These are phyloP conservation scores for Xenopus petersii DNA, from an alignment of 2,797 vertebrate species.

Conservation along the genomic window DNA sequence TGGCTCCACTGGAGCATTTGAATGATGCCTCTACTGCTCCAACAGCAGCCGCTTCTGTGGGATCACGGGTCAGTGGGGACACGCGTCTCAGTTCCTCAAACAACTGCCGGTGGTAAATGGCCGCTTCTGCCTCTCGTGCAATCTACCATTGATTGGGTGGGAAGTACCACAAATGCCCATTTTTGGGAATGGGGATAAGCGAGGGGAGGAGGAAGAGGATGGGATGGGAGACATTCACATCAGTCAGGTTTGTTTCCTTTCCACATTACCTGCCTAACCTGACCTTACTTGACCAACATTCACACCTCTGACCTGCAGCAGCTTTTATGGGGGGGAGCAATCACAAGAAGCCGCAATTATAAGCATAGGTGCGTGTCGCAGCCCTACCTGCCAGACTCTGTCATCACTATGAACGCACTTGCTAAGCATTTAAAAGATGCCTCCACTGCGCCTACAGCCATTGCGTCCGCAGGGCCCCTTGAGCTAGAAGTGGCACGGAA, in stretches of 20 bases:
- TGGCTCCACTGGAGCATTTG: conserved; percentile 94
- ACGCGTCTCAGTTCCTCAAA: conserved; percentile 94
- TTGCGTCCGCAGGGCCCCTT: conserved; percentile 87
- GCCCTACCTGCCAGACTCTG: conserved; percentile 97
- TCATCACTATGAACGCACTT: conserved; percentile 92
- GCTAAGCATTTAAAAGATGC: conserved; percentile 97
- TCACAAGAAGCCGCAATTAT: conserved; percentile 13
- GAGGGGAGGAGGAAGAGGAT: conserved; percentile 40
- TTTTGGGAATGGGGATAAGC: conserved; percentile 58
- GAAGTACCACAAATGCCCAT: conserved; percentile 46
- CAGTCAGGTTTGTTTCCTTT: conserved; percentile 41
- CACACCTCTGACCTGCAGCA: conserved; percentile 13
- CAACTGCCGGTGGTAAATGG: conserved; percentile 96
- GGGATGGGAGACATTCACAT: conserved; percentile 53
- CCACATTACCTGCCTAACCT: conserved; percentile 33
- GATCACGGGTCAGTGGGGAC: conserved; percentile 90
- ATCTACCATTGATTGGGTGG: conserved; percentile 70
- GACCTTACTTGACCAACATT: conserved; percentile 17
- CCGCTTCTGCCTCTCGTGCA: conserved; percentile 95
- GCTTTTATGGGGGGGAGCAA: conserved; percentile 28
- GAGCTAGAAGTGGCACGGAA: conserved; percentile 73
- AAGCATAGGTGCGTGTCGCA: not conserved
- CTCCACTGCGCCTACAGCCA: conserved; percentile 93
- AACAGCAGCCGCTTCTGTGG: conserved; percentile 89
- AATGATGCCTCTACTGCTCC: conserved; percentile 96